Percentiles rank a stretch among this genome's conserved stretches.
Evolutionary conservation across 1,140 invertebrate species (phyloP).

Genomic region (Mya arenaria): DNA sequence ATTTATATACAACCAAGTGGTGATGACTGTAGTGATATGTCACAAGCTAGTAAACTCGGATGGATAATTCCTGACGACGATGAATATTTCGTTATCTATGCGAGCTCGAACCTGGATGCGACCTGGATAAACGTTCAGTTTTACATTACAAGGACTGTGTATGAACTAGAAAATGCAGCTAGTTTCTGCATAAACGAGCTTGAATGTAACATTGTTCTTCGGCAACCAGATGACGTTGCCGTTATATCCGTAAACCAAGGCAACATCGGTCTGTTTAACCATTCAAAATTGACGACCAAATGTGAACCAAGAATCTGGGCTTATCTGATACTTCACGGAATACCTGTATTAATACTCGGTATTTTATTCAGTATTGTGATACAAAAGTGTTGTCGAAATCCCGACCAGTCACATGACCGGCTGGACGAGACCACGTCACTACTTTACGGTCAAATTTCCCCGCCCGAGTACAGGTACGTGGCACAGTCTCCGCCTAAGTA

Average conservation of each 20-base stretch:
- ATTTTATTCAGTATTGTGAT: slow-evolving; percentile 16
- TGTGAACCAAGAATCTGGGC: slow-evolving; percentile 40
- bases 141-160: not conserved
- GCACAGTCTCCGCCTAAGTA: slow-evolving; percentile 27
- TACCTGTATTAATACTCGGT: slow-evolving; percentile 13
- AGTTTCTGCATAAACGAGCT: not conserved
- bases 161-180: slow-evolving; percentile 1
- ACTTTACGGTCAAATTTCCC: not conserved
- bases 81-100: slow-evolving; percentile 39
- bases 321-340: slow-evolving; percentile 23
- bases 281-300: not conserved
- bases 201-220: slow-evolving; percentile 17
- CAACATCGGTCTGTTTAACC: slow-evolving; percentile 22
- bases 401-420: not conserved
- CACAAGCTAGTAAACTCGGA: not conserved
- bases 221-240: not conserved
- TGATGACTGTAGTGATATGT: not conserved
- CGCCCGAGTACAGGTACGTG: slow-evolving; percentile 16
- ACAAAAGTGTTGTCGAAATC: not conserved
- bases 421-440: slow-evolving; percentile 11
- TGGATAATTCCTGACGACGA: not conserved
- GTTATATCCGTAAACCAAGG: slow-evolving; percentile 14
- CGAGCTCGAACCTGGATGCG: not conserved
- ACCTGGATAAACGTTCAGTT: slow-evolving; percentile 23
- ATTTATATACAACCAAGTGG: not conserved